These are phyloP conservation scores for Azorinus chamasolen DNA, from an alignment of 2,888 invertebrate species.

Conservation along the genomic window DNA sequence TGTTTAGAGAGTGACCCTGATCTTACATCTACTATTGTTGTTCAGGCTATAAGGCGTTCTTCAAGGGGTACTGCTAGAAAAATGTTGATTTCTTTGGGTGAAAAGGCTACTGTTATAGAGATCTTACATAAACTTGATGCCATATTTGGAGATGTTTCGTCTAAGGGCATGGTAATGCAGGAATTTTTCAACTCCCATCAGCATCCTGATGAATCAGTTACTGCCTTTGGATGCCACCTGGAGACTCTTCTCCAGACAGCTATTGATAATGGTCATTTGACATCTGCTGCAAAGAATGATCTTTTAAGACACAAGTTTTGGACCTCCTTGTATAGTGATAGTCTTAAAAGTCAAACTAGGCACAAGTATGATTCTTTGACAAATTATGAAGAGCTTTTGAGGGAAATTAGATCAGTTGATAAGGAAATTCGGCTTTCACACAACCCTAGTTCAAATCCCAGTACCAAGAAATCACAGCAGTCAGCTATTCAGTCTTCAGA, in stretches of 20 bases:
- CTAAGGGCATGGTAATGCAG: slow-evolving; percentile 43
- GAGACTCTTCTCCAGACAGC: too few species aligned
- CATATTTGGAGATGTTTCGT: slow-evolving; percentile 29
- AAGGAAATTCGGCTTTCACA: neutral
- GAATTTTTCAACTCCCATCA: slow-evolving; percentile 32
- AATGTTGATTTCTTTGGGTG: slow-evolving; percentile 34
- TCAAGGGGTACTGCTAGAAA: slow-evolving; percentile 38
- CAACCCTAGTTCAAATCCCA: neutral
- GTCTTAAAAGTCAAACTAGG: slow-evolving; percentile 29
- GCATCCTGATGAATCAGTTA: slow-evolving; percentile 31
- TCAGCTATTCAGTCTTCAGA: neutral
- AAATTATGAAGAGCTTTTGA: slow-evolving; percentile 26
- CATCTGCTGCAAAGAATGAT: slow-evolving; percentile 31
- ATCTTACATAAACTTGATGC: slow-evolving; percentile 32
- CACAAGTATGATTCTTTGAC: slow-evolving; percentile 43
- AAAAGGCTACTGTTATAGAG: slow-evolving; percentile 16
- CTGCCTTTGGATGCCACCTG: slow-evolving; percentile 32
- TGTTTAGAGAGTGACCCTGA: slow-evolving; percentile 24
- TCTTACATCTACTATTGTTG: slow-evolving; percentile 1
- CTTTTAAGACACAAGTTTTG: slow-evolving; percentile 45
- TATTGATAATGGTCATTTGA: too few species aligned
- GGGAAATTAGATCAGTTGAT: neutral
- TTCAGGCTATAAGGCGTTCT: slow-evolving; percentile 31
- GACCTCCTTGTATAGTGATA: slow-evolving; percentile 27
- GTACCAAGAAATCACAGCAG: neutral